Conservation (phyloP, 2,888 invertebrate species). For the Drosophila eohydei region DNA sequence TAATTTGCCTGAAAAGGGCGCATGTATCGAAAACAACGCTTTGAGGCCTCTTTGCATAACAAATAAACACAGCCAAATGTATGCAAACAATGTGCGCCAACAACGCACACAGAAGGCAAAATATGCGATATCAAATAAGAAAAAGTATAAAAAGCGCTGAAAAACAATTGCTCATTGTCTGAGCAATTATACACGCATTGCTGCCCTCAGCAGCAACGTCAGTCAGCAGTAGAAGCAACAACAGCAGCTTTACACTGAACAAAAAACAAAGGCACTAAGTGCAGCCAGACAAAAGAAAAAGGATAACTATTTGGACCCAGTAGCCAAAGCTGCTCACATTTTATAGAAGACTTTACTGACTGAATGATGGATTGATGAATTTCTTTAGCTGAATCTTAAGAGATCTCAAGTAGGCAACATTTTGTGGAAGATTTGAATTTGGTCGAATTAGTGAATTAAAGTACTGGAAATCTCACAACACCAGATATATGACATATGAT, state of each 20-base stretch:
- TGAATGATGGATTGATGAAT: no score
- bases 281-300: constrained; percentile 13
- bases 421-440: no score
- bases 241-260: background rate
- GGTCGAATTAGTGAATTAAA: no score
- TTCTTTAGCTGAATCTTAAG: no score
- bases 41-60: constrained; percentile 79
- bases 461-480: no score
- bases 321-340: background rate
- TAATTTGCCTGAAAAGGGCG: constrained; percentile 67
- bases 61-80: constrained; percentile 71
- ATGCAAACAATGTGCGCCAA: constrained; percentile 71
- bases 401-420: no score
- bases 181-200: constrained; percentile 80
- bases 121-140: constrained; percentile 31
- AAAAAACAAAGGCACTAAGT: constrained; percentile 25
- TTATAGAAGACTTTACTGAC: background rate
- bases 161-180: constrained; percentile 81
- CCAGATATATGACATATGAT: no score
- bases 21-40: constrained; percentile 72
- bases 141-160: constrained; percentile 31
- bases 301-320: background rate
- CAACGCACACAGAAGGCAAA: constrained; percentile 29
- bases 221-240: constrained; percentile 24
- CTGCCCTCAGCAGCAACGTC: constrained; percentile 45